Base-by-base conservation (phyloP, 2,113 vertebrate genomes). In the Rhinolophus ferrumequinum region DNA sequence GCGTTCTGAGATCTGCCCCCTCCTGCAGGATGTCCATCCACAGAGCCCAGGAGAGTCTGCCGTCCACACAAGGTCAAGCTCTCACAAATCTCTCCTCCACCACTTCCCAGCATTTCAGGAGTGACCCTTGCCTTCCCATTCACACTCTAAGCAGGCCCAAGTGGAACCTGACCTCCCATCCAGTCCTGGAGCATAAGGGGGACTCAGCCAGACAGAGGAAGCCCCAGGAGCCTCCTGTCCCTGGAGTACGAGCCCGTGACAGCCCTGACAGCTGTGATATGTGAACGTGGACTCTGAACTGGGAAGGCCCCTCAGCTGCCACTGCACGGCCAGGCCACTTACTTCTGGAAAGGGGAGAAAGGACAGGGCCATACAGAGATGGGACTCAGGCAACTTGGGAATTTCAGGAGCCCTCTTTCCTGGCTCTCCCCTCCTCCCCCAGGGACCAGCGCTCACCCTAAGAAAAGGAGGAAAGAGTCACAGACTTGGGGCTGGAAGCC, bases 261-360 rank as follows among this genome's bases (percentile, higher is more conserved):
- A 0, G 11, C 24, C 11, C 44, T 6, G 16, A 19, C 3, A 6
- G 28, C 88, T 66, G 16, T 33, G 82, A 13, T 0, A 1, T 5
- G 19, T 6, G 38, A 44, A 41, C 22, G 26, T 9, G n/a, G 73
- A 38, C 47, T 19, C 87, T 35, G 60, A 66, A 19, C 52, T 6
- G 41, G 22, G 26, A 26, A 22, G 35, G 56, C 26, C 30, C 19
- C 16, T 24, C 47, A 1, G 0, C n/a, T 1, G 26, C 18, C 66
- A 6, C 41, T 2, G n/a, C 3, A 28, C 7, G 1, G 47, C 58
- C 8, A 3, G 77, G 24, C 47, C 11, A 0, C 47, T 28, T 0
- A 6, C 62, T 8, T n/a, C 35, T 0, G 8, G 72, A 19, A 1
- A 2, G 4, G 26, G 33, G 21, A 73, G 30, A 21, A 35, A 26